phyloP scores from a whole-genome alignment of 2,888 invertebrate species.

The Cartodere bifasciata region DNA sequence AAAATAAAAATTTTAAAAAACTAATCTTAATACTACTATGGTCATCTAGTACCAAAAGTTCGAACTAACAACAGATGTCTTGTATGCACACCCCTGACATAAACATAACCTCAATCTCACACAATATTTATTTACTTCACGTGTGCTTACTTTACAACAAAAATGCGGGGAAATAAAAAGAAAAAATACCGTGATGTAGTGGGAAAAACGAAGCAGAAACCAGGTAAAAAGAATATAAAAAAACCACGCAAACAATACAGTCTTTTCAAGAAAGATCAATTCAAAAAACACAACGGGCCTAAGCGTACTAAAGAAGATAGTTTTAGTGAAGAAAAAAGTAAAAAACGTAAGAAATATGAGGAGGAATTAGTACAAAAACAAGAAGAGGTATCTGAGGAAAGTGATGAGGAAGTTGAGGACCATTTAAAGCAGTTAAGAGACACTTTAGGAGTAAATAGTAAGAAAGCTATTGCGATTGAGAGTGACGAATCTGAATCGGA shows the following conservation, averaged over 20 bases:
- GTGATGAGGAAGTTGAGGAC: conserved; percentile 18
- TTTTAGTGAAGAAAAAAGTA: conserved; percentile 38
- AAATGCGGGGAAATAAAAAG: background rate
- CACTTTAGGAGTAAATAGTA: conserved; percentile 20
- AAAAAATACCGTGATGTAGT: conserved; percentile 12
- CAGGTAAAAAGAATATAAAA: conserved; percentile 14
- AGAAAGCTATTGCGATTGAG: conserved; percentile 26
- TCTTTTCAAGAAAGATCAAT: conserved; percentile 17
- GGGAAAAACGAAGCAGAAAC: conserved; percentile 13
- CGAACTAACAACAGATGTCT: too few species aligned
- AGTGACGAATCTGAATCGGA: conserved; percentile 17
- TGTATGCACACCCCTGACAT: too few species aligned
- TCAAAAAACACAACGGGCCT: conserved; percentile 12
- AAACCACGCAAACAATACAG: conserved; percentile 19
- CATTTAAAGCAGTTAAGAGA: conserved; percentile 21
- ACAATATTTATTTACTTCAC: too few species aligned
- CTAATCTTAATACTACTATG: too few species aligned
- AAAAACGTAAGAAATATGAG: conserved; percentile 30
- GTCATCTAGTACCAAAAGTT: too few species aligned
- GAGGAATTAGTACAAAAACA: conserved; percentile 8
- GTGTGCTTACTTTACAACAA: too few species aligned
- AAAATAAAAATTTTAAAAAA: too few species aligned
- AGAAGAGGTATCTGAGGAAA: conserved; percentile 11
- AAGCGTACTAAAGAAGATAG: conserved; percentile 23
- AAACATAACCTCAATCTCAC: too few species aligned